Percentiles rank a stretch among this genome's conserved stretches.
These are phyloP conservation scores for Corythoichthys haematopterus DNA, from an alignment of 2,113 vertebrate genomes.

Conservation along the genomic window DNA sequence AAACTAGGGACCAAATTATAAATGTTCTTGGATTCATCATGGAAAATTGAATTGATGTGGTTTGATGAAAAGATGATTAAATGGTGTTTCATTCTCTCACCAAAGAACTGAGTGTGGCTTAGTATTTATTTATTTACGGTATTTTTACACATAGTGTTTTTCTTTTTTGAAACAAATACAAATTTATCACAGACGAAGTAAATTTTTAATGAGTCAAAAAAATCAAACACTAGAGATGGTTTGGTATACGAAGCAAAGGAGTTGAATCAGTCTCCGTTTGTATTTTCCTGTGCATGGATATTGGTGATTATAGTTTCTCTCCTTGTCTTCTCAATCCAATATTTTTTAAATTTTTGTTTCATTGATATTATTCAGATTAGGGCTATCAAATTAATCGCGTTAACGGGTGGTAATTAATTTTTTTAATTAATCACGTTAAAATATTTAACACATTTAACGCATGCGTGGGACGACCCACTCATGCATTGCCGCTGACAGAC, in stretches of 20 bases:
- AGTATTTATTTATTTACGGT: too few relatives aligned
- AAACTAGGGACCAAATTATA: not conserved
- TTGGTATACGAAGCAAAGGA: not conserved
- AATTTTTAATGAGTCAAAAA: too few relatives aligned
- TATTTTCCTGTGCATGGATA: not conserved
- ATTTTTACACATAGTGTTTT: too few relatives aligned
- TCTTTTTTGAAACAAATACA: too few relatives aligned
- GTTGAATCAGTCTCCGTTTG: not conserved
- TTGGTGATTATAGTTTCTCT: not conserved
- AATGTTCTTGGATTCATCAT: not conserved
- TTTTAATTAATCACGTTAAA: too few relatives aligned
- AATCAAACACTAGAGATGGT: too few relatives aligned
- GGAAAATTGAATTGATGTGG: not conserved
- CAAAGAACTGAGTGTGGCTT: not conserved
- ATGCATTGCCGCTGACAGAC: too few relatives aligned
- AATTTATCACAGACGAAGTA: too few relatives aligned
- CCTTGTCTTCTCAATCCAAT: not conserved
- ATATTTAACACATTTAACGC: too few relatives aligned
- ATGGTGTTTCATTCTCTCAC: not conserved
- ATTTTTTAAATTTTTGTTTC: not conserved
- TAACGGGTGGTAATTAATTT: too few relatives aligned
- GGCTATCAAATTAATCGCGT: too few relatives aligned
- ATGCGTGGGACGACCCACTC: too few relatives aligned
- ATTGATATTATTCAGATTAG: not conserved
- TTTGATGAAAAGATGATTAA: not conserved